A percentile compares a stretch with the other conserved stretches of the same genome.
These are phyloP conservation scores for Dascillus cervinus DNA, from an alignment of 2,888 invertebrate genomes.

Conservation along the genomic window DNA sequence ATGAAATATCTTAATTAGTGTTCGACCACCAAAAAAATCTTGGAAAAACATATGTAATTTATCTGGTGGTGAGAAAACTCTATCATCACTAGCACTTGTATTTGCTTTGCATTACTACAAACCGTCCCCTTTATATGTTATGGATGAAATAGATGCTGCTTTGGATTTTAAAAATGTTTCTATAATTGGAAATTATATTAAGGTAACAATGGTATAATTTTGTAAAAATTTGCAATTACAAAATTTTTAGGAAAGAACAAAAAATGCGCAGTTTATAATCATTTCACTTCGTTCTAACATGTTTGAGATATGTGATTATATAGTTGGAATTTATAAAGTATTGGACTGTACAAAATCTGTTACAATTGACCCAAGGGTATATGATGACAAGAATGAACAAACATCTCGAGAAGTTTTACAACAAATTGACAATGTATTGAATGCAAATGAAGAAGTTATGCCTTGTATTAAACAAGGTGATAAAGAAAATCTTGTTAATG, in stretches of 20 bases:
- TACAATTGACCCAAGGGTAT: slow-evolving; percentile 46
- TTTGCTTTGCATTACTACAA: slow-evolving; percentile 98
- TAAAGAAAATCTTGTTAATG: too few relatives aligned
- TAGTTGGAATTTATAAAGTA: slow-evolving; percentile 95
- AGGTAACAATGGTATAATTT: slow-evolving; percentile 47
- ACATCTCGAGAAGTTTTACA: too few relatives aligned
- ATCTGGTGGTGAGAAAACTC: slow-evolving; percentile 97
- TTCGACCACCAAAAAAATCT: slow-evolving; percentile 94
- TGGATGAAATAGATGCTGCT: slow-evolving; percentile 99
- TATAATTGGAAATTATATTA: slow-evolving; percentile 95
- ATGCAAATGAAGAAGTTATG: too few relatives aligned
- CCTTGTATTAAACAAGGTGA: too few relatives aligned
- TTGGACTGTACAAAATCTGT: slow-evolving; percentile 78
- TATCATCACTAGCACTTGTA: slow-evolving; percentile 91
- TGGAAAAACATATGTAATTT: slow-evolving; percentile 98
- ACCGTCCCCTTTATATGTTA: slow-evolving; percentile 95
- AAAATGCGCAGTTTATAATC: slow-evolving; percentile 96
- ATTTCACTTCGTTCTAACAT: slow-evolving; percentile 95
- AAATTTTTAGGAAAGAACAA: slow-evolving; percentile 70
- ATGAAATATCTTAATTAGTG: slow-evolving; percentile 52
- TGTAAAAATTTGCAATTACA: slow-evolving; percentile 1
- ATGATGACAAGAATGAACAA: slow-evolving; percentile 14
- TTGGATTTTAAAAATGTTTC: slow-evolving; percentile 98
- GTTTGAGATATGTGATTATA: slow-evolving; percentile 89
- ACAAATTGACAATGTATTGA: too few relatives aligned